Evolutionary conservation across 2,797 vertebrate species (phyloP), one percentile per base, ranked within the genome.

Genomic region (Podargus strigoides): DNA sequence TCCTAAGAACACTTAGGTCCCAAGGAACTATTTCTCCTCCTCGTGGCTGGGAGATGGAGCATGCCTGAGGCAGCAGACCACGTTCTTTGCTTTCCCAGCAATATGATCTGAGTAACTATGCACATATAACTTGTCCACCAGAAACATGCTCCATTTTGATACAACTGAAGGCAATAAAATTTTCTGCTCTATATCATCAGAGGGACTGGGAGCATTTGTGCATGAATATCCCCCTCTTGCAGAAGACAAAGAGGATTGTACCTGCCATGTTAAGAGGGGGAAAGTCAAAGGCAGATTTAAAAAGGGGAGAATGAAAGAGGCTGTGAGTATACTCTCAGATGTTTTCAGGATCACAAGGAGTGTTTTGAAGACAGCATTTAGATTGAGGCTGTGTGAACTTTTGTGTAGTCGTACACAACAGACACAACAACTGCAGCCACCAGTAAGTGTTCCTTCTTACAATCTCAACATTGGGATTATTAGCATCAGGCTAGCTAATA

Each of bases 101-200:
- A 32, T 52, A 0, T 2, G 37, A 39, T 32, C 42, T 2, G 1
- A 69, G 42, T 14, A 20, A 32, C 42, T 36, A 16, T 4, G 11
- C 58, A n/a, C 20, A 12, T 6, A 5, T 3, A 30, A 37, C 9
- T 2, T 0, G 7, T 9, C 5, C 66, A 12, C 24, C 49, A 77
- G 66, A 60, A 76, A 30, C 1, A 2, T 0, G 3, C 20, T 79
- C 46, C 7, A 0, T 5, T 32, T 50, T 17, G 1, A 3, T 23
- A 21, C 2, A 21, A 42, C 11, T 5, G 2, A 18, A 0, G 13
- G 26, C 49, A 72, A 12, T 13, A 14, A 12, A 21, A 9, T 55
- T 20, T 60, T 12, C n/a, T 39, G 36, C 41, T 34, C 47, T 12
- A 1, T 15, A 2, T 4, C 50, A 5, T 10, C 49, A 6, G 15